These are phyloP conservation scores for Aspiorhynchus laticeps DNA, from an alignment of 2,113 vertebrate species.

Conservation along the genomic window DNA sequence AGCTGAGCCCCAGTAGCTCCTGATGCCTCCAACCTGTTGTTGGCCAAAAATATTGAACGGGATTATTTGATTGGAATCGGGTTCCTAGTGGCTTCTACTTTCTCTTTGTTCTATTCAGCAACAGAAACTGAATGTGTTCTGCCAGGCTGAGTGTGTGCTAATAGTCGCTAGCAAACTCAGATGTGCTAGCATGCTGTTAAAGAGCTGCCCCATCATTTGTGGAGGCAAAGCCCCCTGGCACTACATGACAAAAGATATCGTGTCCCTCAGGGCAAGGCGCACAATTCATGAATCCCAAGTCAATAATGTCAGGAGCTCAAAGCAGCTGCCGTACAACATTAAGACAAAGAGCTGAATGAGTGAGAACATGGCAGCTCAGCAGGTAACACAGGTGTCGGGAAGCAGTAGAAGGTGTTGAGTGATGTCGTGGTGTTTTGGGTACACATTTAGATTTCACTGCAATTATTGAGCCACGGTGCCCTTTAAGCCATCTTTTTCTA, in stretches of 20 bases:
- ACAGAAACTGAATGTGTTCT: conserved; percentile 3
- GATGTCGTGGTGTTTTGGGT: conserved; percentile 42
- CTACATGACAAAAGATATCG: not conserved
- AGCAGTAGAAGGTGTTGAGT: conserved; percentile 15
- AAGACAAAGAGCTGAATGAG: conserved; percentile 47
- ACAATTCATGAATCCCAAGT: conserved; percentile 8
- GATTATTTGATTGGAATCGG: conserved; percentile 29
- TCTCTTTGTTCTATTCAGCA: conserved; percentile 9
- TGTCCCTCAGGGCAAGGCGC: conserved; percentile 1
- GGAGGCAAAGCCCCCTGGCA: conserved; percentile 20
- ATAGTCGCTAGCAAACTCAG: conserved; percentile 24
- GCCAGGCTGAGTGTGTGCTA: not conserved
- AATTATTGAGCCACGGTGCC: conserved; percentile 44
- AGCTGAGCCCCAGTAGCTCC: conserved; percentile 42
- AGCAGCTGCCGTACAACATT: conserved; percentile 22
- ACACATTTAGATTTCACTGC: conserved; percentile 40
- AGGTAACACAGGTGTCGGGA: conserved; percentile 28
- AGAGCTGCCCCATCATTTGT: conserved; percentile 11
- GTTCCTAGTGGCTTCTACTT: conserved; percentile 13
- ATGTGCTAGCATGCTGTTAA: conserved; percentile 42
- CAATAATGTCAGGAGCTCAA: conserved; percentile 34
- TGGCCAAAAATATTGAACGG: not conserved
- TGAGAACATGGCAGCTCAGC: conserved; percentile 25
- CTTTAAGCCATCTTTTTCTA: conserved; percentile 26
- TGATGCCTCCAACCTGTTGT: conserved; percentile 47